Conservation (phyloP, 2,113 vertebrate species). For the Pyxicephalus adspersus region DNA sequence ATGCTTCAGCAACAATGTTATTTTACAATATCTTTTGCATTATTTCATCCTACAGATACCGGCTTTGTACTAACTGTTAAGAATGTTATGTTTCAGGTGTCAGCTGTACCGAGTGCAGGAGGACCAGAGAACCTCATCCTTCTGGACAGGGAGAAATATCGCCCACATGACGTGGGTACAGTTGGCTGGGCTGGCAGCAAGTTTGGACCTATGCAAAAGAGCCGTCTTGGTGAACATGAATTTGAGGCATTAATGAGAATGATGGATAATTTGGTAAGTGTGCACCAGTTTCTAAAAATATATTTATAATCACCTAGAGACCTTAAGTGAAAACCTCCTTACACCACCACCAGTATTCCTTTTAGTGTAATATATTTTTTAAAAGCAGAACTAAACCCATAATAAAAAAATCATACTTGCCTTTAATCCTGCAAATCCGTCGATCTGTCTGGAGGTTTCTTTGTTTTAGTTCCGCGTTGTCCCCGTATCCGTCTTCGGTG, state of each 20-base stretch:
- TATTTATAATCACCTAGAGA: no score
- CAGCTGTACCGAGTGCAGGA: conserved; percentile 84
- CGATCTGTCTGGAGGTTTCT: no score
- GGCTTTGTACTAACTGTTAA: not conserved
- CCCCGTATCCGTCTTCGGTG: no score
- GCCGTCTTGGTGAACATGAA: conserved; percentile 89
- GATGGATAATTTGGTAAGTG: conserved; percentile 88
- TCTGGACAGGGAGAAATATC: conserved; percentile 82
- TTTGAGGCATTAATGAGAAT: conserved; percentile 98
- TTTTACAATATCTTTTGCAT: no score
- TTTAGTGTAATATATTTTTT: no score
- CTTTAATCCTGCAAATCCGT: no score
- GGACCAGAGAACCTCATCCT: conserved; percentile 88
- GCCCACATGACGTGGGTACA: conserved; percentile 78
- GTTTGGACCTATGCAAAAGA: conserved; percentile 94
- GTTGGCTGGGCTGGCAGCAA: conserved; percentile 93
- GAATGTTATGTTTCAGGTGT: conserved; percentile 71
- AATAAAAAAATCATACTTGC: no score
- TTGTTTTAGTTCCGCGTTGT: no score
- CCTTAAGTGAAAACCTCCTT: no score
- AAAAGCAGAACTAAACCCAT: no score
- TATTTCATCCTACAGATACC: not conserved
- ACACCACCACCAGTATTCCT: not conserved
- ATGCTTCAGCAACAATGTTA: no score
- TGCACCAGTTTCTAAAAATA: not conserved